Evolutionary conservation across 1,140 invertebrate genomes (phyloP), one percentile per base, ranked within the genome.

Genomic region (Zaprionus capensis): DNA sequence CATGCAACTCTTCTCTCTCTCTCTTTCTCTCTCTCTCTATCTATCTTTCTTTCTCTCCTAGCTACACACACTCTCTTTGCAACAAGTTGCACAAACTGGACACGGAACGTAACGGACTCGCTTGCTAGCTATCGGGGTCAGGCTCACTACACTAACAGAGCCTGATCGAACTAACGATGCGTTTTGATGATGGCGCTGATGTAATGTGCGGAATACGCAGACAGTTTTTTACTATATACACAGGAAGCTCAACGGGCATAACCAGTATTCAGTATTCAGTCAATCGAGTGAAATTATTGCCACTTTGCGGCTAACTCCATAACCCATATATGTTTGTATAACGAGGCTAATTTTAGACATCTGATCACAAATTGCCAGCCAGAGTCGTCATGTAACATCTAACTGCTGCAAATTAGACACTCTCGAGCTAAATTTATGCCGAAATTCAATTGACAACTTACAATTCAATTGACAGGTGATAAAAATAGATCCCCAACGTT

Each of bases 51-150:
- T 31, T 24, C 53, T 28, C 7, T 26, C 15, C 53, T 46, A 38
- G 14, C 36, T 15, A 46, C 41, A 46, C n/a, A 56, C 53, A 28
- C 26, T 56, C 53, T 22, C 53, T 28, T 57, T 59, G 71, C 65
- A 77, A 77, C 71, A 77, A 77, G 75, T 77, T 73, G 75, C 56
- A 26, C 58, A 73, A 73, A 73, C 70, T 77, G 74, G 74, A 73
- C 56, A 22, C 24, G 1, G 36, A 38, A 34, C 61, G 67, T 65
- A 76, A 65, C 69, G 74, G 74, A n/a, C 31, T 3, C 31, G 31
- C 46, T 5, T 14, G 20, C 49, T 24, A 44, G 44, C 70, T 68
- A 63, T 73, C 41, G 75, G 36, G 75, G 75, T 77, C 71, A 77
- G 62, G 3, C 70, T 44, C 51, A 46, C 14, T 4, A 3, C 12